A percentile compares a stretch with the other conserved stretches of the same genome.
These are phyloP conservation scores for Takifugu rubripes DNA, from an alignment of 2,797 vertebrate species.

Conservation along the genomic window DNA sequence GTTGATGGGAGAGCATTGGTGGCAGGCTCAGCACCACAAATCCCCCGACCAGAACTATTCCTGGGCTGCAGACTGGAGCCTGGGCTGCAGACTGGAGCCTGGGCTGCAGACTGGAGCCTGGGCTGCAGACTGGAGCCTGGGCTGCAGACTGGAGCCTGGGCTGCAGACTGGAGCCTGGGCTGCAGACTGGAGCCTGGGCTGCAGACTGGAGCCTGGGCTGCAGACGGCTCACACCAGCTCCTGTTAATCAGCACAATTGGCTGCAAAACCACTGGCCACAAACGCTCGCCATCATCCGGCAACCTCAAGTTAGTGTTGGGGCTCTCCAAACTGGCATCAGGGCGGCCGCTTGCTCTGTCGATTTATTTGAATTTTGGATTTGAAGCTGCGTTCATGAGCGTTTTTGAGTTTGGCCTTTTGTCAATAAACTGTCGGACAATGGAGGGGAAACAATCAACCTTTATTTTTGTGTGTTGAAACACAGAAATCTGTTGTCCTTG, in stretches of 20 bases:
- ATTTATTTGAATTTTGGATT: neutral
- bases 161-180: conserved; percentile 10
- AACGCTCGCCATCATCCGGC: too few relatives aligned
- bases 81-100: conserved; percentile 30
- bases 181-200: too few relatives aligned
- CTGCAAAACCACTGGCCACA: neutral
- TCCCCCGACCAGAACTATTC: conserved; percentile 58
- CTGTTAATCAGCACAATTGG: neutral
- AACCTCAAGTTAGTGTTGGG: neutral
- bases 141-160: too few relatives aligned
- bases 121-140: conserved; percentile 14
- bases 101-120: conserved; percentile 25
- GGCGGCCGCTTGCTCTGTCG: neutral
- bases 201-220: conserved; percentile 15
- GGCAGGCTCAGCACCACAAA: conserved; percentile 39
- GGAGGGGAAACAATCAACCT: too few relatives aligned
- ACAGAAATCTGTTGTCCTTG: too few relatives aligned
- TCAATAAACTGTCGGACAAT: too few relatives aligned
- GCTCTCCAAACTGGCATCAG: neutral
- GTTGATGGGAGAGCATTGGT: conserved; percentile 36
- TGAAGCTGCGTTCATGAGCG: conserved; percentile 11
- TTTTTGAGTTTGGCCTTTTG: too few relatives aligned
- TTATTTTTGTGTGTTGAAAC: too few relatives aligned
- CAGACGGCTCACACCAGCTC: conserved; percentile 9
- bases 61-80: conserved; percentile 19